These are phyloP conservation scores for Propithecus deckenii DNA, from an alignment of 2,797 vertebrate species.

Conservation along the genomic window DNA sequence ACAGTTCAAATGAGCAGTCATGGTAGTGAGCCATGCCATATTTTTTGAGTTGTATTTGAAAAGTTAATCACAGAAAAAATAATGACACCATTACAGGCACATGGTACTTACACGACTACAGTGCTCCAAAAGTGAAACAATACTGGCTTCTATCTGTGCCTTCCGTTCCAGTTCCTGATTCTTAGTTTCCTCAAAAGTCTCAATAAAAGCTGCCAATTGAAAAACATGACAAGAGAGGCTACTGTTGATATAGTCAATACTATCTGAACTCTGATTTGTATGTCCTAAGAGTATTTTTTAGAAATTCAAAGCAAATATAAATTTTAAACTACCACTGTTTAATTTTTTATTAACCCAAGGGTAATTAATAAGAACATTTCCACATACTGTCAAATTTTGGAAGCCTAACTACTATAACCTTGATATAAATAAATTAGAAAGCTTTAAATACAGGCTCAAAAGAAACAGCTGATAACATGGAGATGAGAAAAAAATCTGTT, in stretches of 20 bases:
- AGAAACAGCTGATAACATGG: slow-evolving; percentile 1
- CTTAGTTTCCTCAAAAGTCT: slow-evolving; percentile 89
- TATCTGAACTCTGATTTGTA: background rate
- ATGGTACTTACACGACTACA: slow-evolving; percentile 90
- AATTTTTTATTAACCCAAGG: slow-evolving; percentile 19
- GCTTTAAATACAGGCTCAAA: background rate
- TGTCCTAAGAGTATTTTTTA: slow-evolving; percentile 32
- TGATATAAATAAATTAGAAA: slow-evolving; percentile 31
- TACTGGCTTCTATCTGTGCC: slow-evolving; percentile 87
- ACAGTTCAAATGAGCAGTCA: background rate
- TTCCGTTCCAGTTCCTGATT: slow-evolving; percentile 88
- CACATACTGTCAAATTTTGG: slow-evolving; percentile 19
- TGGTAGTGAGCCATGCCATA: background rate
- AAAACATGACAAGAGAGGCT: slow-evolving; percentile 59
- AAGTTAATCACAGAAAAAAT: background rate
- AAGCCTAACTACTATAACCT: background rate
- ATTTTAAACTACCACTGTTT: slow-evolving; percentile 23
- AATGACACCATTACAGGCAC: background rate
- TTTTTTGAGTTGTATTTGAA: background rate
- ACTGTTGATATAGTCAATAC: background rate
- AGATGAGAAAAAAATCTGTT: background rate
- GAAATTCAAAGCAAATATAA: slow-evolving; percentile 54
- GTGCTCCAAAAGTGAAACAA: slow-evolving; percentile 92
- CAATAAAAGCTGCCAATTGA: slow-evolving; percentile 88
- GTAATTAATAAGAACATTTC: slow-evolving; percentile 29